Base-by-base conservation (phyloP, 2,797 vertebrate genomes). In the Clarias laeviceps region DNA sequence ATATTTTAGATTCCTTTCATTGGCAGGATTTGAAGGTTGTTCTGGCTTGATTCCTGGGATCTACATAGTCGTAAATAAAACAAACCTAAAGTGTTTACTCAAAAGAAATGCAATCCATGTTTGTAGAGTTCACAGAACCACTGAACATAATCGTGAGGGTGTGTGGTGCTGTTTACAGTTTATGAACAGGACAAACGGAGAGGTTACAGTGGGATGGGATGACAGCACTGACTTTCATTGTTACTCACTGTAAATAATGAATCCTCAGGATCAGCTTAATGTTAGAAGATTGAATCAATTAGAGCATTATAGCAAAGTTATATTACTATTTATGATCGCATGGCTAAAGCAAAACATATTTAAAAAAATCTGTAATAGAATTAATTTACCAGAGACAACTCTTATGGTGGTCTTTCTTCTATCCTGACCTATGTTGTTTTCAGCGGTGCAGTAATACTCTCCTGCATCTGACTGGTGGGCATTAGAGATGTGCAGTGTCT, bases 401-500 rank as follows among this genome's bases (percentile, higher is more conserved):
- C 27, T 89, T 65, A 96, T 90, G 54, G 89, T 54, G 5, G 87
- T 82, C 0, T 77, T 91, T 87, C 89, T 94, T 88, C 92, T 91
- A 7, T 94, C 92, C 22, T 88, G 90, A 79, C 95, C 95, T 0
- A 91, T 92, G 87, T 87, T 82, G 88, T 95, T 96, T 89, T 93
- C 91, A 62, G 94, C 95, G 2, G 89, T 93, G 22, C 95, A 96
- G 87, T 87, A 92, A 88, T 95, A 96, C 22, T 94, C 91, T 32
- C 95, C 95, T 59, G 89, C 87, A 37, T 95, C 94, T n/a, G 91
- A 90, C 83, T 29, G 29, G 66, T 93, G 91, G 72, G 93, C 91
- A 2, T 64, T 90, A 54, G 88, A 89, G 85, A 96, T 92, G 76
- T 92, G 91, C 64, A 96, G 91, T n/a, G 91, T 87, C 82, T 94